Percentiles rank a stretch among this genome's conserved stretches.
Evolutionary conservation across 2,113 vertebrate genomes (phyloP).

Genomic region (Percina caprodes): DNA sequence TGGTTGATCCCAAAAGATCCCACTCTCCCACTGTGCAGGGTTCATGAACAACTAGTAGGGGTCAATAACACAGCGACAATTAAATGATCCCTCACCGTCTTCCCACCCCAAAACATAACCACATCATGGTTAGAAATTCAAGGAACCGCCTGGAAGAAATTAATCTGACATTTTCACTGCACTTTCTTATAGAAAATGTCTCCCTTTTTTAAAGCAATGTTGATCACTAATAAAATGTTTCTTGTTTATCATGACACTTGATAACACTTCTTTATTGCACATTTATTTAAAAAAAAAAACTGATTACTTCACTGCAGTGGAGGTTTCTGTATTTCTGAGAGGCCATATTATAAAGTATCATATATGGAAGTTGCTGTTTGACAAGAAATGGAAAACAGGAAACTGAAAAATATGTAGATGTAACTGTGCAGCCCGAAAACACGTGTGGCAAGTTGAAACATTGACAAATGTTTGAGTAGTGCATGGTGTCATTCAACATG

Average conservation of each 20-base stretch:
- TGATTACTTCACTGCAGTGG: background rate
- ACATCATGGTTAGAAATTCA: background rate
- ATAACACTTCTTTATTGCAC: background rate
- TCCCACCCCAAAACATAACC: background rate
- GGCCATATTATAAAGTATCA: background rate
- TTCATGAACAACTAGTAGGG: background rate
- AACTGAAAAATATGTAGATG: background rate
- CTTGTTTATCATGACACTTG: background rate
- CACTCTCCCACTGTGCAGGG: background rate
- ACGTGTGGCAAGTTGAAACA: background rate
- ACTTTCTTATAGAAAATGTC: background rate
- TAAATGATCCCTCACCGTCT: background rate
- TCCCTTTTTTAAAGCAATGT: background rate
- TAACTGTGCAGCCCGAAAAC: background rate
- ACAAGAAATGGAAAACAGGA: background rate
- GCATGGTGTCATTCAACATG: constrained; percentile 12
- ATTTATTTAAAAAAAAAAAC: background rate
- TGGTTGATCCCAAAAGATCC: background rate
- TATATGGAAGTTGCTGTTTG: background rate
- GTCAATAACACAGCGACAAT: background rate
- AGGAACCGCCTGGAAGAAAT: background rate
- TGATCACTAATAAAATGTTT: background rate
- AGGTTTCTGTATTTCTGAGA: constrained; percentile 7
- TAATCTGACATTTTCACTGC: too few relatives aligned
- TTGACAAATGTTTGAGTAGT: background rate